Percentiles rank a stretch among this genome's conserved stretches.
phyloP scores from a whole-genome alignment of 2,113 vertebrate genomes.

The Edolisoma coerulescens region DNA sequence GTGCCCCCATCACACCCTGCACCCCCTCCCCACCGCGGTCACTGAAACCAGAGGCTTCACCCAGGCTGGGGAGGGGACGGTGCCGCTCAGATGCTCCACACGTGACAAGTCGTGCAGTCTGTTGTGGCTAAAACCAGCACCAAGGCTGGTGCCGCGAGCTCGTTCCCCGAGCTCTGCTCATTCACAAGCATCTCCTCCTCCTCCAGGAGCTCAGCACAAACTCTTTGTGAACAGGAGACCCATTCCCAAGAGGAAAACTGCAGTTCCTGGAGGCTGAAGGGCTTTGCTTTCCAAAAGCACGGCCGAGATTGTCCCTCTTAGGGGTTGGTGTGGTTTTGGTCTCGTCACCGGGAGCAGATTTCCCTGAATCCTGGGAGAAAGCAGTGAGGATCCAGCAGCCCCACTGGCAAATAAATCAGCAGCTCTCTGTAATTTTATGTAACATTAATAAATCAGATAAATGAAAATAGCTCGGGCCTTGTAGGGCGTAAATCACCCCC shows the following conservation, averaged over 20 bases:
- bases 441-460: constrained; percentile 46
- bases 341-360: not conserved
- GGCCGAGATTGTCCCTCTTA: rapidly evolving
- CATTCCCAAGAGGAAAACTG: not conserved
- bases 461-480: constrained; percentile 49
- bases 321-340: rapidly evolving
- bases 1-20: not conserved
- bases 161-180: rapidly evolving
- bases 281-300: not conserved
- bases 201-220: not conserved
- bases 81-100: rapidly evolving
- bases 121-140: not conserved
- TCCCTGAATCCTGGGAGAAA: not conserved
- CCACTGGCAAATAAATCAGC: not conserved
- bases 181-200: rapidly evolving
- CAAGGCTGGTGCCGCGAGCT: not conserved
- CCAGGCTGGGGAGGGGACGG: not conserved
- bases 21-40: not conserved
- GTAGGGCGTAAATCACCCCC: constrained; percentile 19
- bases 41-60: not conserved
- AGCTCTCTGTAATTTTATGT: constrained; percentile 3
- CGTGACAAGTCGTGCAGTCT: rapidly evolving
- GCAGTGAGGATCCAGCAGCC: not conserved
- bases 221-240: not conserved
- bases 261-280: not conserved